Evolutionary conservation across 2,888 invertebrate genomes (phyloP).

Genomic region (Iselma pallidipennis): DNA sequence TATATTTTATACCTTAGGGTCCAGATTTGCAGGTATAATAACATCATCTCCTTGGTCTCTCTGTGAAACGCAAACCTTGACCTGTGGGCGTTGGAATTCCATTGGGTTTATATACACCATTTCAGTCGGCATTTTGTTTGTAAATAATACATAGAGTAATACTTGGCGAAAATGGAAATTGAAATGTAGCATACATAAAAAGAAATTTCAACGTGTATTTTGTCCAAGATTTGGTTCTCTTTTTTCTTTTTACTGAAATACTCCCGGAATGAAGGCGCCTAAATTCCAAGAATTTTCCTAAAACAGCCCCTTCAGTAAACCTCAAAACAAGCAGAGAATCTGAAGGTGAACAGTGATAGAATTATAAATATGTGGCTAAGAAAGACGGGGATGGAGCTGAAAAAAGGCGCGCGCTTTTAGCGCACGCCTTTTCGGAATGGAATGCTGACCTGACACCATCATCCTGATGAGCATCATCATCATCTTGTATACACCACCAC

Average conservation of each 20-base stretch:
- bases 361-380: conserved; percentile 2
- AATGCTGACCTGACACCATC: conserved; percentile 1
- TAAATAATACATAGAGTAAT: not conserved
- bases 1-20: not conserved
- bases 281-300: conserved; percentile 21
- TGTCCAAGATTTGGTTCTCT: too few relatives aligned
- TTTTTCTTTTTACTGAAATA: not conserved
- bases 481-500: not conserved
- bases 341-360: not conserved
- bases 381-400: conserved; percentile 37
- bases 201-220: too few relatives aligned
- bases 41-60: not conserved
- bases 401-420: conserved; percentile 20
- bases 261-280: conserved; percentile 23
- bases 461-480: not conserved
- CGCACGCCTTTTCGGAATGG: conserved; percentile 1
- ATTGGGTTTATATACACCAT: conserved; percentile 5
- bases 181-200: too few relatives aligned
- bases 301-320: not conserved
- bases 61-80: conserved; percentile 24
- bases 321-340: not conserved
- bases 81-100: conserved; percentile 28
- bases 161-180: not conserved
- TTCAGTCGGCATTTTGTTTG: not conserved
- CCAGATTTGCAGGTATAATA: conserved; percentile 14